phyloP scores from a whole-genome alignment of 2,797 vertebrate species.

The Gallinago solitaria region DNA sequence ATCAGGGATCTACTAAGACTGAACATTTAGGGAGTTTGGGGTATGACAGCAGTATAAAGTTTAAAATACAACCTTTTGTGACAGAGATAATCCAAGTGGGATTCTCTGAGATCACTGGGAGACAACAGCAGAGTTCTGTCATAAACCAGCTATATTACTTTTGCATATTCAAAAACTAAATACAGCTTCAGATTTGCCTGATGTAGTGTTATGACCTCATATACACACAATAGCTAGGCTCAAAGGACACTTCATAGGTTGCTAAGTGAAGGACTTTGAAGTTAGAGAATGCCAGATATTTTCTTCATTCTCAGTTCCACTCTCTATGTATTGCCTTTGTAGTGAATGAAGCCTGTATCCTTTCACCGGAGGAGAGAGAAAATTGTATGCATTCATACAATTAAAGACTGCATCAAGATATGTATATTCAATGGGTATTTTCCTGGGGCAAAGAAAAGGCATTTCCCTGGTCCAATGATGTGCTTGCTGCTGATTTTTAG shows the following conservation, averaged over 20 bases:
- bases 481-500: neutral
- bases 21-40: neutral
- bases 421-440: neutral
- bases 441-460: neutral
- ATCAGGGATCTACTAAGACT: neutral
- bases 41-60: neutral
- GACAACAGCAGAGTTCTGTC: neutral
- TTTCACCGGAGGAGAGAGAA: neutral
- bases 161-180: neutral
- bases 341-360: neutral
- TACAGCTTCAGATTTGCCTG: neutral
- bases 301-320: neutral
- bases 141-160: neutral
- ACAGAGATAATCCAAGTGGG: neutral
- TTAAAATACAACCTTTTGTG: neutral
- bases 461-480: neutral
- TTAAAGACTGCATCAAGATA: neutral
- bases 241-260: neutral
- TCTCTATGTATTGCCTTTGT: neutral
- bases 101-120: neutral
- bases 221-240: neutral
- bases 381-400: neutral
- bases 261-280: slow-evolving; percentile 15
- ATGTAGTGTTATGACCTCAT: neutral
- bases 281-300: slow-evolving; percentile 17